A percentile compares a stretch with the other conserved stretches of the same genome.
Evolutionary conservation across 2,888 invertebrate genomes (phyloP).

Genomic region (Agrochola circellaris): DNA sequence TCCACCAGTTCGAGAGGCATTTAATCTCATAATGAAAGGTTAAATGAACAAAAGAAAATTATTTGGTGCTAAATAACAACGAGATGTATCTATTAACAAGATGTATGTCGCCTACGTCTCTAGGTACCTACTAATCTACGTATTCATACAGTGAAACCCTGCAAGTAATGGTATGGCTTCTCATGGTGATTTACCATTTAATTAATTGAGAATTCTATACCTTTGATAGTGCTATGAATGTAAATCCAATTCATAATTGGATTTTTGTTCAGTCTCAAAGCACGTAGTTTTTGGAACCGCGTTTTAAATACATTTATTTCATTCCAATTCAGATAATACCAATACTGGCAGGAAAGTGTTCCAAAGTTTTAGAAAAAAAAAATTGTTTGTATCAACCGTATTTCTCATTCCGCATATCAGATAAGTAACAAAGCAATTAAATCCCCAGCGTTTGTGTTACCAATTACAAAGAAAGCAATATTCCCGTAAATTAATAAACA

Average conservation of each 20-base stretch:
- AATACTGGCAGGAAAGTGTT: not conserved
- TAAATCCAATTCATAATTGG: not conserved
- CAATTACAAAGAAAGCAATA: slow-evolving; percentile 53
- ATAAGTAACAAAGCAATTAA: slow-evolving; percentile 20
- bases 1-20: too few relatives aligned
- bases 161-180: slow-evolving; percentile 3
- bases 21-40: not conserved
- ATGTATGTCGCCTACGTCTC: not conserved
- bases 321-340: not conserved
- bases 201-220: not conserved
- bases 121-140: not conserved
- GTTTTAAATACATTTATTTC: not conserved
- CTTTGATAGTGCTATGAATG: not conserved
- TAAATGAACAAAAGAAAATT: too few relatives aligned
- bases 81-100: not conserved
- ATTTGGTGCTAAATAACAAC: not conserved
- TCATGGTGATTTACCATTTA: not conserved
- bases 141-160: not conserved
- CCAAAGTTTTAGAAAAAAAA: not conserved
- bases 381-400: not conserved
- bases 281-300: not conserved
- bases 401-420: not conserved
- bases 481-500: slow-evolving; percentile 58
- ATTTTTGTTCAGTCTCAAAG: not conserved
- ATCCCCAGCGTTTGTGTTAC: slow-evolving; percentile 26